A percentile compares a stretch with the other conserved stretches of the same genome.
Evolutionary conservation across 2,888 invertebrate genomes (phyloP).

Genomic region (Morpho achilles): DNA sequence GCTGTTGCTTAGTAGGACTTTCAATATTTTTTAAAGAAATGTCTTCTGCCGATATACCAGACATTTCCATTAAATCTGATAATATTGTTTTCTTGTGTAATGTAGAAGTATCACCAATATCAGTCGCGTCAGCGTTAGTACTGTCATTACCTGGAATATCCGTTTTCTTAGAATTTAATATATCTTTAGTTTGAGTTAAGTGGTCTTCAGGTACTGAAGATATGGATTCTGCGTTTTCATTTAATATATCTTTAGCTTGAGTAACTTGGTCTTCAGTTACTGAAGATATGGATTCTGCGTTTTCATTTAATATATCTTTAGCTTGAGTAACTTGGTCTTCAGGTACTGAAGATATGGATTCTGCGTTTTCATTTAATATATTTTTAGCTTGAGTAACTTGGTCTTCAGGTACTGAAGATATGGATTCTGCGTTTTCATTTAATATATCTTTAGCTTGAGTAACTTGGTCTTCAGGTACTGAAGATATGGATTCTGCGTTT

Average conservation of each 20-base stretch:
- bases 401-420: neutral
- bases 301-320: too few relatives aligned
- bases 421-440: neutral
- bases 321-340: neutral
- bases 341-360: neutral
- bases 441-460: too few relatives aligned
- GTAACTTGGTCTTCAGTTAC: too few relatives aligned
- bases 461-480: neutral
- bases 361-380: neutral
- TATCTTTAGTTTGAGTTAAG: neutral
- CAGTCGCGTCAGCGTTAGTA: neutral
- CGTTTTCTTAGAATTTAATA: neutral
- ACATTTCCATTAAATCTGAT: slow-evolving; percentile 73
- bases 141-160: neutral
- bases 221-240: too few relatives aligned
- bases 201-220: too few relatives aligned
- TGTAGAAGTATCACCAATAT: slow-evolving; percentile 2
- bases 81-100: slow-evolving; percentile 45
- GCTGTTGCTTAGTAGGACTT: slow-evolving; percentile 4
- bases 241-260: too few relatives aligned
- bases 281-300: too few relatives aligned
- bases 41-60: slow-evolving; percentile 64
- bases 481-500: neutral
- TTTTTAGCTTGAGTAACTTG: too few relatives aligned
- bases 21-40: slow-evolving; percentile 6